Evolutionary conservation across 92 coral and sea anemone genomes (phyloP), one percentile per base, ranked within the genome.

Genomic region (Desmophyllum pertusum): DNA sequence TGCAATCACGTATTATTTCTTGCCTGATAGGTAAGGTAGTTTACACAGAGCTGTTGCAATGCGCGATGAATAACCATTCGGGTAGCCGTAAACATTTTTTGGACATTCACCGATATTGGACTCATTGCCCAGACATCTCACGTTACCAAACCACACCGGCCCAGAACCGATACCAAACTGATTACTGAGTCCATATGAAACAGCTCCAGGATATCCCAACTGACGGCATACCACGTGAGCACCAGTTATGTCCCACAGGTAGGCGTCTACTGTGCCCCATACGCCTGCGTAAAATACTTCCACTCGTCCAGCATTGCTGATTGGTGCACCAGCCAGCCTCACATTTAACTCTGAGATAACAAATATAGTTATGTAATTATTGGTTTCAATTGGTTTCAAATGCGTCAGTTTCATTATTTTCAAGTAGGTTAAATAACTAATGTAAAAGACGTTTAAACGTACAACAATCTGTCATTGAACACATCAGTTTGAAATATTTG

Each of bases 181-280:
- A 76, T 53, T 52, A 33, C 67, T 76, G 13, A 1, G 6, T 17
- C 80, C 80, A 33, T 17, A 52, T 5, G 80, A 76, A 37, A 76
- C 36, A 0, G 37, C 67, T 35, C 67, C 48, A 5, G 80, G 80
- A 21, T 76, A 76, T 37, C 80, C 80, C 46, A 76, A 19, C 67
- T 76, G 80, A 21, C 80, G 80, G 35, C 80, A 76, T 9, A 76
- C 80, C 38, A 76, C 80, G 6, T 35, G 62, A 37, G 80, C 80
- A 51, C 3, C 8, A 25, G 1, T 76, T 6, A 76, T 18, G 38
- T 52, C 61, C 80, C 80, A 76, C 31, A 3, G 6, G 48, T 43
- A 57, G 64, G 2, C 18, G 18, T 23, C 0, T 21, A 57, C 64
- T 57, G 45, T 19, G 1, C 21, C 45, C 41, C 80, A 76, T 67